Conservation (phyloP, 2,888 invertebrate genomes). For the Microplitis deprimator region DNA sequence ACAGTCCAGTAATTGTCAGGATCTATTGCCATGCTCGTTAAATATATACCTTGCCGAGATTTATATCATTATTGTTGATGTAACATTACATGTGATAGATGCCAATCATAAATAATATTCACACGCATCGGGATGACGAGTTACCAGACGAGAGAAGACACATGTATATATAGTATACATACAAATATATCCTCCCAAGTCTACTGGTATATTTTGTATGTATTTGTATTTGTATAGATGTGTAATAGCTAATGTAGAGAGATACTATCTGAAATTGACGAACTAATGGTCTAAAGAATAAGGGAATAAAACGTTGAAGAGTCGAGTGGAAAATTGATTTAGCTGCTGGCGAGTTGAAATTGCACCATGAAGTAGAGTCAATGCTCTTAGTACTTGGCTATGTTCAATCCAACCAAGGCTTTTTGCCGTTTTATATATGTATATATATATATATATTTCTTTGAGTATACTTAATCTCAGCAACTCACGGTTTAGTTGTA, state of each 20-base stretch:
- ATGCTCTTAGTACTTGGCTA: constrained; percentile 33
- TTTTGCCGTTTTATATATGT: background rate
- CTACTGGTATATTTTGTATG: too few species aligned
- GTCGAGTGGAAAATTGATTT: constrained; percentile 44
- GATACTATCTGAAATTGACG: background rate
- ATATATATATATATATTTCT: background rate
- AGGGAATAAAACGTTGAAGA: constrained; percentile 21
- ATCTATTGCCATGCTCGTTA: background rate
- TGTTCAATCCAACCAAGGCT: constrained; percentile 24
- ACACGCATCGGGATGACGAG: constrained; percentile 18
- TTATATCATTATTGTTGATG: background rate
- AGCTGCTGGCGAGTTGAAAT: constrained; percentile 44
- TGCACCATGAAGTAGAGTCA: constrained; percentile 38
- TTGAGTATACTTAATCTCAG: background rate
- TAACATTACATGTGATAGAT: constrained; percentile 17
- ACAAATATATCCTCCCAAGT: too few species aligned
- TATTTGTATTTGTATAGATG: background rate
- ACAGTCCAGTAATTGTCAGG: background rate
- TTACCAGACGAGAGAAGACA: background rate
- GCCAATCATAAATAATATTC: constrained; percentile 37
- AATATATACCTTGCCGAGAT: background rate
- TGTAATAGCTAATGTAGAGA: background rate
- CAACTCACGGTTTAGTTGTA: background rate
- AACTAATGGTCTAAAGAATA: constrained; percentile 13
- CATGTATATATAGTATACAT: background rate